These are phyloP conservation scores for Otus sunia DNA, from an alignment of 2,113 vertebrate species.

Conservation along the genomic window DNA sequence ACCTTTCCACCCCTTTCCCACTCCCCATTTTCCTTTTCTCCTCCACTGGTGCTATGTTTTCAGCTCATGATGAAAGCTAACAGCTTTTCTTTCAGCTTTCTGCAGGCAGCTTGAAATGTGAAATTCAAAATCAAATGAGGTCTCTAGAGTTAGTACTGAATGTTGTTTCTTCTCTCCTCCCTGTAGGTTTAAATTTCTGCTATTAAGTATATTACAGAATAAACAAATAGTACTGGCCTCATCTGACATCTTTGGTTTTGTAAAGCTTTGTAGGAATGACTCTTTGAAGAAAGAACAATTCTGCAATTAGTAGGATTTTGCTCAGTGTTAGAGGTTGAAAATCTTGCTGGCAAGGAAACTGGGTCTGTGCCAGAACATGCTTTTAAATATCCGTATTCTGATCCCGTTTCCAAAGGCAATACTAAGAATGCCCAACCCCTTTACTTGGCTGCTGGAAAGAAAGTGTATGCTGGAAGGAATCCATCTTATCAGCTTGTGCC, in stretches of 20 bases:
- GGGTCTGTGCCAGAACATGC: constrained; percentile 22
- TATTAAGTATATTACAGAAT: neutral
- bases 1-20: neutral
- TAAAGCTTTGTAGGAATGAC: neutral
- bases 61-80: neutral
- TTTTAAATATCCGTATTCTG: constrained; percentile 24
- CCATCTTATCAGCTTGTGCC: constrained; percentile 47
- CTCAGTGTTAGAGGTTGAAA: constrained; percentile 45
- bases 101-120: neutral
- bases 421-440: constrained; percentile 17
- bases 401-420: constrained; percentile 22
- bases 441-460: constrained; percentile 36
- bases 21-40: neutral
- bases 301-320: constrained; percentile 50
- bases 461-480: neutral
- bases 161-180: neutral
- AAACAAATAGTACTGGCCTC: neutral
- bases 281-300: constrained; percentile 45
- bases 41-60: neutral
- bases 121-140: neutral
- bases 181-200: neutral
- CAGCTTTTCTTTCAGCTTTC: neutral
- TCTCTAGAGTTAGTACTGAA: neutral
- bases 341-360: constrained; percentile 31
- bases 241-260: neutral